Evolutionary conservation across 2,113 vertebrate genomes (phyloP), one percentile per base, ranked within the genome.

Genomic region (Collichthys lucidus): DNA sequence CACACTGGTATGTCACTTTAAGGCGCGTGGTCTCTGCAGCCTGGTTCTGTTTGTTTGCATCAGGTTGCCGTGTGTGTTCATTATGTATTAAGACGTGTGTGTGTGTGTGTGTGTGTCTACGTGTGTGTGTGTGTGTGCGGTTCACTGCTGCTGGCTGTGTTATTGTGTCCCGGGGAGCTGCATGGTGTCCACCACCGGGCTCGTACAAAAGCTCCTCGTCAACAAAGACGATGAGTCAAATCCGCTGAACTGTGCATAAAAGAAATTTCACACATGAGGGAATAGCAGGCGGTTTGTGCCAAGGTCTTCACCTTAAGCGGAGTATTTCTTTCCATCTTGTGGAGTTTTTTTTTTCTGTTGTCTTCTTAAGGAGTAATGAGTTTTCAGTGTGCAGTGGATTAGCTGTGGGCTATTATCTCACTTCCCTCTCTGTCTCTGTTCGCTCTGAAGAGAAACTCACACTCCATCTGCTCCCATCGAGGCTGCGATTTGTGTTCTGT

Each of bases 191-290:
- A 26, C 60, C 22, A 17, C 31, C 24, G 22, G 62, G 52, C 68
- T 60, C 15, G 3, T 19, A 56, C 83, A 77, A 72, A 35, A 82
- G 86, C 84, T 82, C 79, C 77, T 40, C 29, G n/a, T 90, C 82
- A 82, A 92, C 90, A 88, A 90, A 88, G 83, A 89, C 89, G 87
- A 88, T 31, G 47, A 93, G 84, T 92, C 75, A 90, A 91, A 92
- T 60, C 74, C 63, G 78, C 77, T 92, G 88, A 93, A 86, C 84
- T 87, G 84, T 83, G 76, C 66, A 70, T 49, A 80, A 91, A 92
- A 88, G 79, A 90, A 50, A 92, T 92, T 93, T 92, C 87, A 84
- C 86, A 89, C 91, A 82, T 85, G 87, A 88, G 89, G 60, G 86
- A 86, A 76, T n/a, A 83, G 35, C 83, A 63, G 71, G 44, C 66